These are phyloP conservation scores for Alethe diademata DNA, from an alignment of 2,113 vertebrate species.

Conservation along the genomic window DNA sequence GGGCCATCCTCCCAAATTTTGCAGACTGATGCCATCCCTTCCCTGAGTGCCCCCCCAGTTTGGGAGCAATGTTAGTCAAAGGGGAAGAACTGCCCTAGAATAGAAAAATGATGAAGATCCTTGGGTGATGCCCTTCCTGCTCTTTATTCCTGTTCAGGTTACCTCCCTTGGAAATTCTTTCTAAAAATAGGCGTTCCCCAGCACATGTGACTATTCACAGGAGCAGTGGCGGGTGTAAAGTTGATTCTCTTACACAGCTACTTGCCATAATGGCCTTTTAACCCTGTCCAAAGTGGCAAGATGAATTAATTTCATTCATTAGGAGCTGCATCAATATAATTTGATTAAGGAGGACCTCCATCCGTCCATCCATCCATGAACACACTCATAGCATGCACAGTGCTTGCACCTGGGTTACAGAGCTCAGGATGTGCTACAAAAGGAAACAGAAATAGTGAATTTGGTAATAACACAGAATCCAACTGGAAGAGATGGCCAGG, in stretches of 20 bases:
- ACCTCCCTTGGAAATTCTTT: background rate
- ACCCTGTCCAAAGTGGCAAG: background rate
- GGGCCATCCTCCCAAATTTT: background rate
- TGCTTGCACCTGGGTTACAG: background rate
- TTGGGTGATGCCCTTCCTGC: background rate
- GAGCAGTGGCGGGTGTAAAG: background rate
- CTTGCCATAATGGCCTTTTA: background rate
- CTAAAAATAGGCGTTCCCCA: background rate
- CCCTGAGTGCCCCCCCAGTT: background rate
- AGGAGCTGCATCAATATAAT: background rate
- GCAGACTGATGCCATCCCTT: background rate
- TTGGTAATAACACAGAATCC: background rate
- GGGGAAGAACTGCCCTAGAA: background rate
- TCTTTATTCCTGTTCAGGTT: background rate
- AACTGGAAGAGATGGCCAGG: background rate
- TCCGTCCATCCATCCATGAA: background rate
- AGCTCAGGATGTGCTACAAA: background rate
- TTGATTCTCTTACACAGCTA: background rate
- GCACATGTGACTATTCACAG: rapidly evolving
- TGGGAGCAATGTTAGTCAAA: rapidly evolving
- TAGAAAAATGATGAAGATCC: background rate
- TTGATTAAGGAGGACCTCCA: background rate
- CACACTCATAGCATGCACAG: background rate
- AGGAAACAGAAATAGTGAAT: background rate
- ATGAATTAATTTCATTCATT: background rate